Evolutionary conservation across 2,113 vertebrate genomes (phyloP).

Genomic region (Chaetops frenatus): DNA sequence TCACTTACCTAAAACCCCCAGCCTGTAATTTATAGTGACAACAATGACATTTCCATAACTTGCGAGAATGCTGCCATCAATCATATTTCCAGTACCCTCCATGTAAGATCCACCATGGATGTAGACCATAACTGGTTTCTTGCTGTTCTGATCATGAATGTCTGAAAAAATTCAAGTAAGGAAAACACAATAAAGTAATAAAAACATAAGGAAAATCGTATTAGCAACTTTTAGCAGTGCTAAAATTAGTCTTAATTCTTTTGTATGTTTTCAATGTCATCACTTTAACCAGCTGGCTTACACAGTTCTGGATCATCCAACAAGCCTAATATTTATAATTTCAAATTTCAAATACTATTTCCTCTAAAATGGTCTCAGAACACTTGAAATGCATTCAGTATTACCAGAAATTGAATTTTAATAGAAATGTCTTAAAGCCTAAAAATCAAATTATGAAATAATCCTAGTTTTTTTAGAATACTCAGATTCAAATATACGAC

Average conservation of each 20-base stretch:
- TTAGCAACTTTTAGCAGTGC: not conserved
- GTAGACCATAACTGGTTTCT: conserved; percentile 93
- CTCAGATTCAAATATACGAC: not conserved
- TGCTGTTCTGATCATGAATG: conserved; percentile 86
- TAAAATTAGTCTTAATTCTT: not conserved
- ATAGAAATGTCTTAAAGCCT: not conserved
- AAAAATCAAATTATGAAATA: not conserved
- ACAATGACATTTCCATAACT: conserved; percentile 96
- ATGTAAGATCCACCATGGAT: conserved; percentile 95
- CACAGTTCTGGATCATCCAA: not conserved
- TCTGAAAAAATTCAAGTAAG: conserved; percentile 72
- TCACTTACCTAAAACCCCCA: conserved; percentile 88
- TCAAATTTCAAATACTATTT: not conserved
- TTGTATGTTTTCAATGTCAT: not conserved
- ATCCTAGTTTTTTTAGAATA: not conserved
- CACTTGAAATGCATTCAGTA: not conserved
- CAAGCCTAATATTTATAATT: not conserved
- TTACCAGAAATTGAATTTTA: not conserved
- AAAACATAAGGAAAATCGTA: not conserved
- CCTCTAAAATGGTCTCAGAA: not conserved
- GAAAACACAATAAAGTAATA: conserved; percentile 58
- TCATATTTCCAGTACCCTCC: conserved; percentile 93
- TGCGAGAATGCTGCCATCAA: conserved; percentile 91
- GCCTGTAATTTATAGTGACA: conserved; percentile 90
- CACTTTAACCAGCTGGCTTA: not conserved